Base-by-base conservation (phyloP, 2,113 vertebrate genomes). In the Mixornis gularis region DNA sequence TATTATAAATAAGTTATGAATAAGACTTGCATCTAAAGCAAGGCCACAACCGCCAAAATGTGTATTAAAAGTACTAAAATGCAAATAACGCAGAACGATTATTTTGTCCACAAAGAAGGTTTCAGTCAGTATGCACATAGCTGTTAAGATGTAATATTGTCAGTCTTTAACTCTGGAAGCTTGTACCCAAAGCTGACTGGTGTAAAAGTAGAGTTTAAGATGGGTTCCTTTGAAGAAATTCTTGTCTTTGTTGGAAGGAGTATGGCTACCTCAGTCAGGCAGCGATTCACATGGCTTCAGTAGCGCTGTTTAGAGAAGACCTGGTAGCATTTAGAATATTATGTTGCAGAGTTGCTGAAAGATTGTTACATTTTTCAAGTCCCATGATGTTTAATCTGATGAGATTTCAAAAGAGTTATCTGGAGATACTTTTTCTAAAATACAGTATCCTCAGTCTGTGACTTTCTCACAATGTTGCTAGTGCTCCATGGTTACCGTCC, bases 91-190 rank as follows among this genome's bases (percentile, higher is more conserved):
- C 7, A 2, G 25, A 36, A 13, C 0, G 3, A 25, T 29, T 64
- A 2, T 49, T 85, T 59, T 32, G 22, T 60, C n/a, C 21, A n/a
- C 29, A 15, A 21, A 22, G 32, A 36, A 27, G 34, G 1, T 64
- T 92, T 60, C 2, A 1, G 10, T 30, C 5, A 4, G 16, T 44
- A 46, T 0, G 1, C 32, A 19, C 1, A 4, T 30, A 69, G 46
- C 34, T 72, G 11, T 79, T 80, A 32, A 44, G 51, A 51, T 8
- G 3, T 71, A 21, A 2, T 38, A 7, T 68, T 70, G 51, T 80
- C 29, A 60, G 9, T 34, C 56, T 56, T 63, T 58, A 60, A 41
- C 32, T 56, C 20, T 76, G 55, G 38, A 32, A 55, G 24, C 30
- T n/a, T 58, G 32, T 72, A 59, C 12, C 26, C 27, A 38, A 34